These are phyloP conservation scores for Parauchenoglanis punctatus DNA, from an alignment of 2,797 vertebrate genomes.

Conservation along the genomic window DNA sequence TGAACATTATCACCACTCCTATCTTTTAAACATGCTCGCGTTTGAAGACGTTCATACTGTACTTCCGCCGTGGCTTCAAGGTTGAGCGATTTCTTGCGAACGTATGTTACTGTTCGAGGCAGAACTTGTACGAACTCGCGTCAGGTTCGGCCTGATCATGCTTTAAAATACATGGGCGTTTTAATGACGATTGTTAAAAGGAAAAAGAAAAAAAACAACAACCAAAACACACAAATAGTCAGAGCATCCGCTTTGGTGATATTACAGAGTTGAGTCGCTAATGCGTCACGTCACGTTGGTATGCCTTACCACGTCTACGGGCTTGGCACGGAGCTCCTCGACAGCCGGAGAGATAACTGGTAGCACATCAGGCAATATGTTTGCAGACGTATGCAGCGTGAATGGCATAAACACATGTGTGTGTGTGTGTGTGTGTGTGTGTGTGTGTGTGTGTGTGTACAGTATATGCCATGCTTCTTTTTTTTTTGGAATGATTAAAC, in stretches of 20 bases:
- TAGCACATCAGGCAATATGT: conserved; percentile 38
- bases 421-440: background rate
- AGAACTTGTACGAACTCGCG: conserved; percentile 70
- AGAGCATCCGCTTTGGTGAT: conserved; percentile 75
- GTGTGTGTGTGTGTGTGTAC: background rate
- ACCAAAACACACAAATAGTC: conserved; percentile 50
- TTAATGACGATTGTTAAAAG: conserved; percentile 66
- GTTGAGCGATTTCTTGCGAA: conserved; percentile 53
- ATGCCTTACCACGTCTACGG: conserved; percentile 1
- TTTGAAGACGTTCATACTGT: background rate
- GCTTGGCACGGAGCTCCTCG: conserved; percentile 21
- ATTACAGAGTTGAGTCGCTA: conserved; percentile 70
- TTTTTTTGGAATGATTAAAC: background rate
- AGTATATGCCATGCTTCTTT: background rate
- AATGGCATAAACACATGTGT: background rate
- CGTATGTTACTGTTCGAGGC: conserved; percentile 67
- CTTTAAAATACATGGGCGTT: conserved; percentile 74
- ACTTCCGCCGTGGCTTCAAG: conserved; percentile 52
- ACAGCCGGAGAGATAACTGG: conserved; percentile 35
- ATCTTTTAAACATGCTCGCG: background rate
- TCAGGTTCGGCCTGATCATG: conserved; percentile 53
- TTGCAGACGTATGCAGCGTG: background rate
- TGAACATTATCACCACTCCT: conserved; percentile 12
- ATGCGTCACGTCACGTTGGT: conserved; percentile 40
- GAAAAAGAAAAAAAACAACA: conserved; percentile 63